phyloP scores from a whole-genome alignment of 2,113 vertebrate genomes.

The Sitta europaea region DNA sequence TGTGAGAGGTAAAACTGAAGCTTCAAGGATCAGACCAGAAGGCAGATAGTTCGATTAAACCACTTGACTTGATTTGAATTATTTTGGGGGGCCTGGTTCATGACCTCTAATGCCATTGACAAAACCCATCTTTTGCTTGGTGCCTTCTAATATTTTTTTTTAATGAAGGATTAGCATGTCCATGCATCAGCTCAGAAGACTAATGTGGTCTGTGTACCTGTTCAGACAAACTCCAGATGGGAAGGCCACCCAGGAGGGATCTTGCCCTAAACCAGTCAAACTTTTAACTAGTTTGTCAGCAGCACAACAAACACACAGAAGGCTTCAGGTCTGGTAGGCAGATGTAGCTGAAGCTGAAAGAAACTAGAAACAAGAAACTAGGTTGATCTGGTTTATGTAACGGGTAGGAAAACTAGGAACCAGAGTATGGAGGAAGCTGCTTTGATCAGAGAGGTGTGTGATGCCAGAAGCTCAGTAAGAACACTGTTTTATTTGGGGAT shows the following conservation, averaged over 20 bases:
- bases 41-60: constrained; percentile 33
- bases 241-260: constrained; percentile 41
- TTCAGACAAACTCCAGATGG: constrained; percentile 40
- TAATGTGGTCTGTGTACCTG: constrained; percentile 34
- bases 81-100: neutral
- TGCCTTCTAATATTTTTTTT: neutral
- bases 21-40: neutral
- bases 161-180: constrained; percentile 4
- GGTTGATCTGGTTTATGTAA: constrained; percentile 40
- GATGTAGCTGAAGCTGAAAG: constrained; percentile 34
- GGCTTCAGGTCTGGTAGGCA: constrained; percentile 39
- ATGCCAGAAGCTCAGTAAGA: constrained; percentile 27
- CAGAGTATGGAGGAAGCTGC: neutral
- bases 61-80: constrained; percentile 10
- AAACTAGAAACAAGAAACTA: constrained; percentile 33
- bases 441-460: neutral
- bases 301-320: neutral
- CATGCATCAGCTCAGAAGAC: neutral
- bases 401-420: neutral
- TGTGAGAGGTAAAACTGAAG: constrained; percentile 8
- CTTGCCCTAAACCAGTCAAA: neutral
- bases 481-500: constrained; percentile 8
- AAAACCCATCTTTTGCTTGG: neutral
- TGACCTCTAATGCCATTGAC: neutral
- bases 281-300: constrained; percentile 23